Percentiles rank a stretch among this genome's conserved stretches.
Conservation (phyloP, 2,797 vertebrate species). For the Xerus rutilus region DNA sequence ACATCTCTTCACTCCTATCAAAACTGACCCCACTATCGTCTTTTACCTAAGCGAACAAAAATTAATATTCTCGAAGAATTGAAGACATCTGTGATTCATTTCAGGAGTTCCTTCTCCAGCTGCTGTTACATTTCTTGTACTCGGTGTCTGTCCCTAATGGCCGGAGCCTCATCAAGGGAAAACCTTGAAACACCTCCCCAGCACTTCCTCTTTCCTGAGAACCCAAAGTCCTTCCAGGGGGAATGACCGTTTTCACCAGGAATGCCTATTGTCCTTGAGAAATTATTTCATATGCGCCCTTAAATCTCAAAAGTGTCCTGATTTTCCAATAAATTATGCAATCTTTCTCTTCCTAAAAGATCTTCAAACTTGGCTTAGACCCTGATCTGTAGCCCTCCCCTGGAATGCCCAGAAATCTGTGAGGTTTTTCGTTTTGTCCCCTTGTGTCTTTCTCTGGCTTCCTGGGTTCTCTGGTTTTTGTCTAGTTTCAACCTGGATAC, state of each 20-base stretch:
- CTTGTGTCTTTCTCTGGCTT: not conserved
- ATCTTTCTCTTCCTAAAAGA: not conserved
- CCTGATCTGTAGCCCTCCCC: not conserved
- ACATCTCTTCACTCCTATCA: not conserved
- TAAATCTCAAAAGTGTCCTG: not conserved
- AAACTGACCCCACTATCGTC: not conserved
- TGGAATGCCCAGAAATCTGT: not conserved
- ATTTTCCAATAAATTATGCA: not conserved
- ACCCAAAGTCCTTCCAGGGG: not conserved
- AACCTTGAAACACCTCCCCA: not conserved
- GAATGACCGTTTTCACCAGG: not conserved
- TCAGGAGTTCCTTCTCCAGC: not conserved
- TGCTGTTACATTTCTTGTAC: not conserved
- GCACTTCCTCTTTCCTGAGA: not conserved
- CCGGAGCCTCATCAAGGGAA: not conserved
- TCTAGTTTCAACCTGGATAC: not conserved
- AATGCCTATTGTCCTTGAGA: not conserved
- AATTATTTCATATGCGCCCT: not conserved
- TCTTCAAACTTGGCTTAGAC: not conserved
- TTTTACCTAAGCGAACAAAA: not conserved
- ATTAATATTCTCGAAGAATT: not conserved
- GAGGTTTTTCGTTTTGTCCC: not conserved
- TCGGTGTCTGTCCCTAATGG: not conserved
- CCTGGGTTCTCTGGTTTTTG: not conserved
- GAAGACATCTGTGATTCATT: not conserved